Percentiles rank a stretch among this genome's conserved stretches.
Evolutionary conservation across 2,888 invertebrate species (phyloP).

Genomic region (Chrysina gloriosa): DNA sequence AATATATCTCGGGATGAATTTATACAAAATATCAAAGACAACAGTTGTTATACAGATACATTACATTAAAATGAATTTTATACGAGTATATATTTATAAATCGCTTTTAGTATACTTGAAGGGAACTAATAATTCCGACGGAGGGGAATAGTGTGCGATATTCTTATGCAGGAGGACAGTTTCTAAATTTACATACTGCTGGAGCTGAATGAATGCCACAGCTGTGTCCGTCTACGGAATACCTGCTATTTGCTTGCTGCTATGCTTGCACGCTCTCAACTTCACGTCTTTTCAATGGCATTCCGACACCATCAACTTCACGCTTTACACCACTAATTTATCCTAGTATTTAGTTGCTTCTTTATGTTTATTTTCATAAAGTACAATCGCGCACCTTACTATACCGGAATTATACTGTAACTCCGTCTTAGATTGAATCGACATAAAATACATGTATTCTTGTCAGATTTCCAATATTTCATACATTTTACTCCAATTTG

Average conservation of each 20-base stretch:
- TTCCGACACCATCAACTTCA: constrained; percentile 50
- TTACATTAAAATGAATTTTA: constrained; percentile 44
- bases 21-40: constrained; percentile 45
- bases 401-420: too few relatives aligned
- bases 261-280: constrained; percentile 31
- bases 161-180: constrained; percentile 52
- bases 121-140: constrained; percentile 49
- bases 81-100: constrained; percentile 42
- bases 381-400: too few relatives aligned
- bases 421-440: too few relatives aligned
- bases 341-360: constrained; percentile 23
- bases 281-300: constrained; percentile 51
- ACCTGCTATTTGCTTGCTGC: constrained; percentile 37
- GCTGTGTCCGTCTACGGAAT: constrained; percentile 48
- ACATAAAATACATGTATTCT: too few relatives aligned
- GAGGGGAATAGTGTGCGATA: constrained; percentile 48
- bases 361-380: constrained; percentile 12
- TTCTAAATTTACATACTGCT: constrained; percentile 50
- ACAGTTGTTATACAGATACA: constrained; percentile 45
- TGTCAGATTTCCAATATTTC: too few relatives aligned
- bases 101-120: constrained; percentile 32
- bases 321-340: constrained; percentile 28
- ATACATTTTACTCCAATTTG: too few relatives aligned
- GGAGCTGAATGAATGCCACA: constrained; percentile 53
- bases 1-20: constrained; percentile 41